Evolutionary conservation across 2,113 vertebrate genomes (phyloP).

Genomic region (Sebastes fasciatus): DNA sequence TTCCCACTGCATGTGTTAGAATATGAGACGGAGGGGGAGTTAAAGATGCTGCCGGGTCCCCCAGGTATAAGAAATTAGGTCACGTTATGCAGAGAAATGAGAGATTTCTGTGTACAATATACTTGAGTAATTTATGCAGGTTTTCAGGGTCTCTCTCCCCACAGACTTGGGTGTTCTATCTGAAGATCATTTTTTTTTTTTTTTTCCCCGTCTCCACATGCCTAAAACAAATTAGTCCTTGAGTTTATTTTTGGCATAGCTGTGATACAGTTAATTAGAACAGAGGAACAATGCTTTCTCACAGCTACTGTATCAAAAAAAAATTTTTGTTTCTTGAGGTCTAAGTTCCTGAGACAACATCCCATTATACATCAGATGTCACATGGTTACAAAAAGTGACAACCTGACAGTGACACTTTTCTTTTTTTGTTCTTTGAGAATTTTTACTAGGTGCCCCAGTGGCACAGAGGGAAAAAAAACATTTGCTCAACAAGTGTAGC

Average conservation of each 20-base stretch:
- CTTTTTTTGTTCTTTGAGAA: neutral
- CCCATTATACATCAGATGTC: conserved; percentile 35
- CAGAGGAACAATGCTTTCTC: conserved; percentile 60
- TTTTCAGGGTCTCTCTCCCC: conserved; percentile 70
- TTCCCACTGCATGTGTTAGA: conserved; percentile 37
- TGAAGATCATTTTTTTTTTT: conserved; percentile 48
- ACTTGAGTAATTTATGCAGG: conserved; percentile 76
- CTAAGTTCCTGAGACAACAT: conserved; percentile 39
- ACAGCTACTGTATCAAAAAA: conserved; percentile 27
- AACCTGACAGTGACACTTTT: neutral
- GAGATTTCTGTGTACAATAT: conserved; percentile 71
- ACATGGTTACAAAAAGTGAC: conserved; percentile 25
- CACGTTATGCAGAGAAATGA: conserved; percentile 73
- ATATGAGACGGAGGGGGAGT: conserved; percentile 59
- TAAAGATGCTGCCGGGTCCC: conserved; percentile 72
- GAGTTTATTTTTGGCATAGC: conserved; percentile 69
- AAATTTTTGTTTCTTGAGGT: conserved; percentile 51
- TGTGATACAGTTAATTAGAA: conserved; percentile 77
- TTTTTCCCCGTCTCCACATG: conserved; percentile 30
- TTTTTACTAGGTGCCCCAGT: neutral
- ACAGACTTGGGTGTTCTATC: conserved; percentile 71
- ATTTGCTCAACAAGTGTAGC: neutral
- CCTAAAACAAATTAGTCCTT: conserved; percentile 69
- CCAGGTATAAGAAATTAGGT: conserved; percentile 80
- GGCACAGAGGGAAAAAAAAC: conserved; percentile 1